Conservation (phyloP, 2,113 vertebrate species). For the Andinoacara biseriatus region DNA sequence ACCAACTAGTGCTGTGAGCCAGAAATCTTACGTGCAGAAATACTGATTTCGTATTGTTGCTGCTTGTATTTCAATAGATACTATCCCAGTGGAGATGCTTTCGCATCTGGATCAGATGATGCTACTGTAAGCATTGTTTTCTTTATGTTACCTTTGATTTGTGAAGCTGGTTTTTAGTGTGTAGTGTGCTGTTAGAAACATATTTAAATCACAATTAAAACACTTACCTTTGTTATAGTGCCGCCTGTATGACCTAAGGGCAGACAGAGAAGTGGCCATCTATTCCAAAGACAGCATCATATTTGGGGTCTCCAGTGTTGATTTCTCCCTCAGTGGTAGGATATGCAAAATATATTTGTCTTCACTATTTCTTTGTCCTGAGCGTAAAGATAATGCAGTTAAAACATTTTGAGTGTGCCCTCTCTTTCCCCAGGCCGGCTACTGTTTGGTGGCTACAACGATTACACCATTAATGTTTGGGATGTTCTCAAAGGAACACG, state of each 20-base stretch:
- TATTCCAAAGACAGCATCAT: constrained; percentile 99
- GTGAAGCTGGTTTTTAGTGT: neutral
- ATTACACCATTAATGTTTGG: constrained; percentile 99
- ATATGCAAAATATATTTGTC: neutral
- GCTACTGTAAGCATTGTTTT: constrained; percentile 87
- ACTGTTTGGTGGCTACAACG: constrained; percentile 95
- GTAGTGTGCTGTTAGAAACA: neutral
- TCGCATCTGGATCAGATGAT: constrained; percentile 98
- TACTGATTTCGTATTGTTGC: neutral
- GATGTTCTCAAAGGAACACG: constrained; percentile 96
- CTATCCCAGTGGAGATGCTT: constrained; percentile 98
- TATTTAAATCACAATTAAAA: neutral
- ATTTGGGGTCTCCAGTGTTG: constrained; percentile 96
- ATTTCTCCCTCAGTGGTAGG: constrained; percentile 98
- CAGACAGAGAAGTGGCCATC: constrained; percentile 97
- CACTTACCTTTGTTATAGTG: constrained; percentile 82
- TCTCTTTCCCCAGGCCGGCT: constrained; percentile 84
- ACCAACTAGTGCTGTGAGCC: neutral
- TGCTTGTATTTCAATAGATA: constrained; percentile 80
- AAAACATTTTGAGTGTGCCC: neutral
- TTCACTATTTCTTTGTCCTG: neutral
- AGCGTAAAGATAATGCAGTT: neutral
- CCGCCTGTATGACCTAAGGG: constrained; percentile 95
- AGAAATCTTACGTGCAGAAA: neutral
- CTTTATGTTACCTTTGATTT: neutral